Conservation (phyloP, 1,140 invertebrate genomes). For the Drosophila busckii region DNA sequence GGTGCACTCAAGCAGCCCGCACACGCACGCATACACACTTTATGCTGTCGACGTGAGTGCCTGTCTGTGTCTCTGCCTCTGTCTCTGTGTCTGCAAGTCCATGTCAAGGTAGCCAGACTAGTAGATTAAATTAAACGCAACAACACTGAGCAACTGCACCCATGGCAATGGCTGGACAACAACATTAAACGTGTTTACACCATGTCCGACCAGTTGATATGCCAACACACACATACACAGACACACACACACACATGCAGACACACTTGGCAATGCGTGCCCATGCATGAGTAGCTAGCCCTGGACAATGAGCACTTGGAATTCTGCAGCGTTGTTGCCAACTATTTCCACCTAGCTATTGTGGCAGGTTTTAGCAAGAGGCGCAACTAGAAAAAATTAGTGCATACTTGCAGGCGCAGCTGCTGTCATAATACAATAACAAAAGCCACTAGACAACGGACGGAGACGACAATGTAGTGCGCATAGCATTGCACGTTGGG, state of each 20-base stretch:
- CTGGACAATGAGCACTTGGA: slow-evolving; percentile 67
- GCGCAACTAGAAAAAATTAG: slow-evolving; percentile 42
- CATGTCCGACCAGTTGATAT: slow-evolving; percentile 76
- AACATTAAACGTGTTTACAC: slow-evolving; percentile 76
- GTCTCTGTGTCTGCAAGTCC: slow-evolving; percentile 19
- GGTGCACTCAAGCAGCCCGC: slow-evolving; percentile 59
- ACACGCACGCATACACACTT: slow-evolving; percentile 16
- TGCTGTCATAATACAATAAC: slow-evolving; percentile 68
- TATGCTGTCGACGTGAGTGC: slow-evolving; percentile 1
- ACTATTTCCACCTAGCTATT: slow-evolving; percentile 39
- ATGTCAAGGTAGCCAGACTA: slow-evolving; percentile 71
- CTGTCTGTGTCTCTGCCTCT: not conserved
- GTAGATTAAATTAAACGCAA: slow-evolving; percentile 74
- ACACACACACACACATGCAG: slow-evolving; percentile 13
- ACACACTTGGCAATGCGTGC: slow-evolving; percentile 27
- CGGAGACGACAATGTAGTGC: no score
- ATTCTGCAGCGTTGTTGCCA: slow-evolving; percentile 52
- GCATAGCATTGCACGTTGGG: slow-evolving; percentile 16
- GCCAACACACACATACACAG: slow-evolving; percentile 44
- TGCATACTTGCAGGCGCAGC: slow-evolving; percentile 68
- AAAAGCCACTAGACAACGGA: slow-evolving; percentile 4
- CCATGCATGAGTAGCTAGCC: slow-evolving; percentile 48
- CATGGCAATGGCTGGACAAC: slow-evolving; percentile 40
- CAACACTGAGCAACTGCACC: slow-evolving; percentile 56
- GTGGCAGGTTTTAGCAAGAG: slow-evolving; percentile 51